Evolutionary conservation across 1,140 invertebrate species (phyloP).

Genomic region (Ceratina australensis): DNA sequence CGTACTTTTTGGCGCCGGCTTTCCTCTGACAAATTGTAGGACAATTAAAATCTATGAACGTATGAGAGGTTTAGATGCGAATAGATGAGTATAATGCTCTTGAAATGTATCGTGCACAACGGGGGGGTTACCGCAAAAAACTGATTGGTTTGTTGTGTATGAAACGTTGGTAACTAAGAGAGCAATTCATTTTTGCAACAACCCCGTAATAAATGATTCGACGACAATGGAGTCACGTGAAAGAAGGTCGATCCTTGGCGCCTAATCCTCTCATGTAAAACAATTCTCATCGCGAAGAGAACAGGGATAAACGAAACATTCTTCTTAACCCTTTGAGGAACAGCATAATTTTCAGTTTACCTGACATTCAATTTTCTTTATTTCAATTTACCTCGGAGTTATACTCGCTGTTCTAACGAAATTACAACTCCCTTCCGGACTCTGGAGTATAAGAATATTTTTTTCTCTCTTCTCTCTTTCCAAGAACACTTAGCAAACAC

Average conservation of each 20-base stretch:
- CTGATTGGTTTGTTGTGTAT: neutral
- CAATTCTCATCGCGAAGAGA: constrained; percentile 30
- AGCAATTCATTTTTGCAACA: constrained; percentile 9
- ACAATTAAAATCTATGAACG: constrained; percentile 6
- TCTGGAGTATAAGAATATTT: neutral
- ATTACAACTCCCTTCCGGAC: neutral
- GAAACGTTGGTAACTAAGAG: neutral
- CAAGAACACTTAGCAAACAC: neutral
- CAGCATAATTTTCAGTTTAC: too few species aligned
- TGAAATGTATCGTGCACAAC: neutral
- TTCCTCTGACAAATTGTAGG: neutral
- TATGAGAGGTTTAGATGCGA: constrained; percentile 18
- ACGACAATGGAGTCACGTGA: constrained; percentile 3
- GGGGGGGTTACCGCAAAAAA: constrained; percentile 7
- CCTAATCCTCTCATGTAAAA: constrained; percentile 23
- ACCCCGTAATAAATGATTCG: neutral
- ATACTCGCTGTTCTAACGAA: neutral
- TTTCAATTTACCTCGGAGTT: neutral
- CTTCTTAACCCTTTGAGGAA: neutral
- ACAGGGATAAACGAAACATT: constrained; percentile 10
- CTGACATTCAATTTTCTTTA: neutral
- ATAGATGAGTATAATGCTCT: neutral
- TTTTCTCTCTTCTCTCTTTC: neutral
- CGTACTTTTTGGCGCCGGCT: too few species aligned
- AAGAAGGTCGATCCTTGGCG: neutral